Percentiles rank a stretch among this genome's conserved stretches.
Evolutionary conservation across 2,888 invertebrate species (phyloP).

Genomic region (Hirtodrosophila cameraria): DNA sequence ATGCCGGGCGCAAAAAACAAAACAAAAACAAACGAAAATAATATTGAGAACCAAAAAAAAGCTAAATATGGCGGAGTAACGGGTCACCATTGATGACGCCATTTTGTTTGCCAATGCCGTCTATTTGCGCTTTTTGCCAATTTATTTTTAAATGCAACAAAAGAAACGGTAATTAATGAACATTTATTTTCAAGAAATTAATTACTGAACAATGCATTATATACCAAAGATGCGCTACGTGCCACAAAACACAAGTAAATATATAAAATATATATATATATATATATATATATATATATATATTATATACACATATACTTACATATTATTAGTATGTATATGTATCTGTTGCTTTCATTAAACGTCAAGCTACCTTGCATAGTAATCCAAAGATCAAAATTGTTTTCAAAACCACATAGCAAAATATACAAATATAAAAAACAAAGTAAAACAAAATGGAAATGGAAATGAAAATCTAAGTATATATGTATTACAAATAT

Average conservation of each 20-base stretch:
- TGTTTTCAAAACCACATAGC: slow-evolving; percentile 70
- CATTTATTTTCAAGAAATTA: slow-evolving; percentile 67
- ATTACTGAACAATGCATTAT: slow-evolving; percentile 60
- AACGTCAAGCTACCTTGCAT: slow-evolving; percentile 73
- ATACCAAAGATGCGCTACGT: slow-evolving; percentile 50
- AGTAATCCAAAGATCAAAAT: slow-evolving; percentile 75
- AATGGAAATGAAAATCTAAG: slow-evolving; percentile 20
- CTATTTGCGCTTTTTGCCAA: slow-evolving; percentile 60
- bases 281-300: slow-evolving; percentile 5
- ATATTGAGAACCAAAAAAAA: slow-evolving; percentile 33
- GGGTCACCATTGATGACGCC: slow-evolving; percentile 74
- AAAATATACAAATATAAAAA: slow-evolving; percentile 65
- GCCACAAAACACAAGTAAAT: slow-evolving; percentile 44
- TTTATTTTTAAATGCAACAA: slow-evolving; percentile 47
- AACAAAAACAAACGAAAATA: slow-evolving; percentile 22
- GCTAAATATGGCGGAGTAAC: slow-evolving; percentile 76
- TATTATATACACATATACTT: slow-evolving; percentile 1
- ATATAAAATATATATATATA: slow-evolving; percentile 15
- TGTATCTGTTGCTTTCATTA: slow-evolving; percentile 58
- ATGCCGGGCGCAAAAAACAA: slow-evolving; percentile 50
- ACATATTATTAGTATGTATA: slow-evolving; percentile 15
- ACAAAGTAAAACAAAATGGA: background rate
- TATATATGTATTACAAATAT: slow-evolving; percentile 58
- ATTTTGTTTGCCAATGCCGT: slow-evolving; percentile 76
- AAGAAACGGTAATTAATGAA: slow-evolving; percentile 67